These are phyloP conservation scores for Ashinkailepas kermadecensis DNA, from an alignment of 2,888 invertebrate species.

Conservation along the genomic window DNA sequence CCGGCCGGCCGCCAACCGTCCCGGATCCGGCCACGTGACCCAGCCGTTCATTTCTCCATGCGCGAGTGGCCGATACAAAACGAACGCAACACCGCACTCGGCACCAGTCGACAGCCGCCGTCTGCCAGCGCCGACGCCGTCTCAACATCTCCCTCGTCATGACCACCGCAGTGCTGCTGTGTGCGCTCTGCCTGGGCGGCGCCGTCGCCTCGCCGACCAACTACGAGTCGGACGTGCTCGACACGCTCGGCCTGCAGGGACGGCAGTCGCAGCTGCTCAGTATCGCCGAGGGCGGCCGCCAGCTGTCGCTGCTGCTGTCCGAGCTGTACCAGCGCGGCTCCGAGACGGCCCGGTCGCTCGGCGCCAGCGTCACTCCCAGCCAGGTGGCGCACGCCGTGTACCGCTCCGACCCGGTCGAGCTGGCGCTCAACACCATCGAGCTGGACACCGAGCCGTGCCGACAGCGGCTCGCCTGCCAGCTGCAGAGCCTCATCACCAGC, in stretches of 20 bases:
- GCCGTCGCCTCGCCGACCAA: neutral
- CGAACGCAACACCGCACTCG: no score
- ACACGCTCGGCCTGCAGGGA: neutral
- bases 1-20: no score
- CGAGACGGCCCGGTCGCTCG: neutral
- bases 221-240: neutral
- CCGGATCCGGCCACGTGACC: no score
- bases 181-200: neutral
- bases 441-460: conserved; percentile 17
- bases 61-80: no score
- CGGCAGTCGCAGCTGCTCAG: conserved; percentile 12
- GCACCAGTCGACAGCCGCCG: no score
- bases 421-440: conserved; percentile 21
- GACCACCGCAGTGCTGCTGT: no score
- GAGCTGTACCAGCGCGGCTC: neutral
- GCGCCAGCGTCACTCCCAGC: neutral
- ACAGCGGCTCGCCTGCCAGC: conserved; percentile 13
- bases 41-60: no score
- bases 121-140: no score
- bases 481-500: neutral
- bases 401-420: conserved; percentile 14
- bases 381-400: neutral
- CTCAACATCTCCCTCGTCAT: no score
- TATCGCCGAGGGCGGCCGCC: conserved; percentile 6
- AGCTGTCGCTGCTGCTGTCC: neutral